Percentiles rank a stretch among this genome's conserved stretches.
These are phyloP conservation scores for Ephestia elutella DNA, from an alignment of 1,140 invertebrate species.

Conservation along the genomic window DNA sequence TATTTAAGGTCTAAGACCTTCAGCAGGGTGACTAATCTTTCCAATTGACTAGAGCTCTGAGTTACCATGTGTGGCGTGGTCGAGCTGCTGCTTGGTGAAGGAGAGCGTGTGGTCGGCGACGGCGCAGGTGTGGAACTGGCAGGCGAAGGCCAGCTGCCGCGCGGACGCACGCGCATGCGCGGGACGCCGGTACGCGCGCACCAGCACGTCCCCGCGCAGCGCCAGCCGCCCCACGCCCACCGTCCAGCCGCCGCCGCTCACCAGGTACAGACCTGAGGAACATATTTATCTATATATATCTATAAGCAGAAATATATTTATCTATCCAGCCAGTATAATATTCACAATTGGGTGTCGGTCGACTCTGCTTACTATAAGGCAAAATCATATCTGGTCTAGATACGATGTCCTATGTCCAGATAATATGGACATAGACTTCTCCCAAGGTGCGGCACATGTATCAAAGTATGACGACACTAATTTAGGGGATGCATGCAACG, in stretches of 20 bases:
- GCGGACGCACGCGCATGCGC: constrained; percentile 49
- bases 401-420: too few species aligned
- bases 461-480: too few species aligned
- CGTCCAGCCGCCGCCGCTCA: constrained; percentile 79
- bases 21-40: too few species aligned
- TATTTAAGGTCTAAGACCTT: too few species aligned
- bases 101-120: constrained; percentile 87
- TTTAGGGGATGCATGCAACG: too few species aligned
- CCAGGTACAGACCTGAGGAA: constrained; percentile 80
- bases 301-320: background rate
- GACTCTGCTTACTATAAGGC: too few species aligned
- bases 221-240: constrained; percentile 85
- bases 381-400: too few species aligned
- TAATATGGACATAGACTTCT: too few species aligned
- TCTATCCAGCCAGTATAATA: too few species aligned
- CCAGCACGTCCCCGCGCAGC: constrained; percentile 89
- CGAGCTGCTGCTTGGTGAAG: constrained; percentile 90
- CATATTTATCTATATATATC: background rate
- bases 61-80: constrained; percentile 86
- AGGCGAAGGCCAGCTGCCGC: constrained; percentile 79
- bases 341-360: too few species aligned
- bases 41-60: too few species aligned
- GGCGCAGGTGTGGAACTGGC: constrained; percentile 95
- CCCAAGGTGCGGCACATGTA: too few species aligned
- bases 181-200: constrained; percentile 90